Conservation (phyloP, 1,140 invertebrate species). For the Ruditapes philippinarum region DNA sequence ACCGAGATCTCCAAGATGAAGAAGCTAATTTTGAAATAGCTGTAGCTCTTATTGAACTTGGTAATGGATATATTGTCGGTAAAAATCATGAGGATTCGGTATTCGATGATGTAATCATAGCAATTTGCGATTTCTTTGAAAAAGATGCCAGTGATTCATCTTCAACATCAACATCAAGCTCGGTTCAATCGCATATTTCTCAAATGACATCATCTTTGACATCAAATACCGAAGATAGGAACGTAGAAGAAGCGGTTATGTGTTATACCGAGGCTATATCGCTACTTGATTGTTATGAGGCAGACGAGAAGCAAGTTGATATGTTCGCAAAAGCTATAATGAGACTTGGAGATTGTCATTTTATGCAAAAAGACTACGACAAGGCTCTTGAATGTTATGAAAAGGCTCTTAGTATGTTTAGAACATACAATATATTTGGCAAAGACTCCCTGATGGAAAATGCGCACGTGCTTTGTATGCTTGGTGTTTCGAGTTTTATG, state of each 20-base stretch:
- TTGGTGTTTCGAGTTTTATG: slow-evolving; percentile 85
- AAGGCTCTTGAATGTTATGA: slow-evolving; percentile 83
- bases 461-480: slow-evolving; percentile 84
- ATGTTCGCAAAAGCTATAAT: slow-evolving; percentile 81
- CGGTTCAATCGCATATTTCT: slow-evolving; percentile 68
- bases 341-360: slow-evolving; percentile 83
- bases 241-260: slow-evolving; percentile 80
- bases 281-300: slow-evolving; percentile 75
- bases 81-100: slow-evolving; percentile 81
- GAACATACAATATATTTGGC: slow-evolving; percentile 77
- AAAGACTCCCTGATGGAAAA: slow-evolving; percentile 80
- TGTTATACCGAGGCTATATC: slow-evolving; percentile 82
- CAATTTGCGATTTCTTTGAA: slow-evolving; percentile 83
- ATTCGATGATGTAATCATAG: slow-evolving; percentile 80
- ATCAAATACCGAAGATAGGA: slow-evolving; percentile 72
- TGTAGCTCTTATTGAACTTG: slow-evolving; percentile 81
- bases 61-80: slow-evolving; percentile 83
- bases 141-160: slow-evolving; percentile 80
- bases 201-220: slow-evolving; percentile 68
- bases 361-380: slow-evolving; percentile 83
- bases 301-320: slow-evolving; percentile 79
- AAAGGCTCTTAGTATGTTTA: slow-evolving; percentile 79
- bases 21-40: slow-evolving; percentile 82
- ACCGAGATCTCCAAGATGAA: slow-evolving; percentile 81
- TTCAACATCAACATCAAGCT: slow-evolving; percentile 71